A percentile compares a stretch with the other conserved stretches of the same genome.
Conservation (phyloP, 2,797 vertebrate genomes). For the Enoplosus armatus region DNA sequence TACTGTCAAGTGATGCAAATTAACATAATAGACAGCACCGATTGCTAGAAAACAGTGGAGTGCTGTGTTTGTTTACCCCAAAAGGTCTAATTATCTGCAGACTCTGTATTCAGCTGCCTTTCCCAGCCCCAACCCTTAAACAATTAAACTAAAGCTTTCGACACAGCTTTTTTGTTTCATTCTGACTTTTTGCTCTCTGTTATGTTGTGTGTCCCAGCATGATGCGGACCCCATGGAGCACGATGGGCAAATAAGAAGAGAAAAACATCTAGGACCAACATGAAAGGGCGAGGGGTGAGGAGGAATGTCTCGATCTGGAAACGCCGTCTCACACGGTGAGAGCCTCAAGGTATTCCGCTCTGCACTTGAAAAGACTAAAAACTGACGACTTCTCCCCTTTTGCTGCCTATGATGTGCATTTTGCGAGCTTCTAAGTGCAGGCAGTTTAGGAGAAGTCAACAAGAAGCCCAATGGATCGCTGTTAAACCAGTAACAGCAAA, state of each 20-base stretch:
- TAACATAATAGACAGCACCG: slow-evolving; percentile 58
- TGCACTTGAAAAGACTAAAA: slow-evolving; percentile 66
- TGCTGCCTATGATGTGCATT: slow-evolving; percentile 68
- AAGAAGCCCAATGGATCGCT: slow-evolving; percentile 49
- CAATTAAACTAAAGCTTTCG: slow-evolving; percentile 54
- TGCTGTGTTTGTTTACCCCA: slow-evolving; percentile 73
- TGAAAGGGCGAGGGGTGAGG: slow-evolving; percentile 53
- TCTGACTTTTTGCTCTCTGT: slow-evolving; percentile 43
- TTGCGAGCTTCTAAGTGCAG: slow-evolving; percentile 54
- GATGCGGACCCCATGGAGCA: slow-evolving; percentile 34
- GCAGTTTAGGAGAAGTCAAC: slow-evolving; percentile 63
- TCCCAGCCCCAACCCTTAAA: slow-evolving; percentile 36
- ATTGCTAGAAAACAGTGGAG: slow-evolving; percentile 63
- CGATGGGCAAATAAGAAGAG: slow-evolving; percentile 49
- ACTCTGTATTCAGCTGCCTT: slow-evolving; percentile 30
- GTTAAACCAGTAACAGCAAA: slow-evolving; percentile 65
- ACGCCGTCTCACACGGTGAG: slow-evolving; percentile 45
- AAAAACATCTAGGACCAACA: slow-evolving; percentile 57
- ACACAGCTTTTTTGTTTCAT: slow-evolving; percentile 43
- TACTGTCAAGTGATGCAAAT: slow-evolving; percentile 61
- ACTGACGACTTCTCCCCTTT: slow-evolving; percentile 53
- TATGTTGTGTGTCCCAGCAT: slow-evolving; percentile 42
- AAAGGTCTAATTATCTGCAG: slow-evolving; percentile 78
- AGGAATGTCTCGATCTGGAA: slow-evolving; percentile 57
- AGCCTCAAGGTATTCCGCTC: slow-evolving; percentile 69